These are phyloP conservation scores for Hyperopisus bebe DNA, from an alignment of 2,113 vertebrate species.

Conservation along the genomic window DNA sequence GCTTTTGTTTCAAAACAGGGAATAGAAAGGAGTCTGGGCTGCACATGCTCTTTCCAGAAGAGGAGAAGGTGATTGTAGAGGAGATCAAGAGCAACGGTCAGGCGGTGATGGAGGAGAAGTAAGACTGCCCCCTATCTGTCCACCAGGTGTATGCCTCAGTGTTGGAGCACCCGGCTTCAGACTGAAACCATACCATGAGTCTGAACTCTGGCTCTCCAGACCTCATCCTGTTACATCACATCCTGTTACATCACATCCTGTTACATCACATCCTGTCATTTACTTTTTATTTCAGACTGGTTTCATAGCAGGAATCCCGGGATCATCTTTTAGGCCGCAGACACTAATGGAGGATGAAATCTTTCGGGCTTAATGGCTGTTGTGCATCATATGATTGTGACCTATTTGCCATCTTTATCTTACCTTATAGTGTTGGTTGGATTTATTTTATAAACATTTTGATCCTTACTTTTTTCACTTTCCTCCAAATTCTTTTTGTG, in stretches of 20 bases:
- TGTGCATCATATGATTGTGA: neutral
- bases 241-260: too few relatives aligned
- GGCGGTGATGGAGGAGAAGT: conserved; percentile 96
- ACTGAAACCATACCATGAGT: neutral
- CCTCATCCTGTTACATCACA: neutral
- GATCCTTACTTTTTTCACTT: neutral
- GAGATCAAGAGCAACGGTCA: conserved; percentile 94
- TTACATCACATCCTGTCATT: neutral
- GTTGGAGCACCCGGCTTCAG: neutral
- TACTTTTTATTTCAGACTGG: neutral
- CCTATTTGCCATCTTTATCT: neutral
- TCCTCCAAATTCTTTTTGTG: conserved; percentile 1
- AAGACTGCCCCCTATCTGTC: conserved; percentile 40
- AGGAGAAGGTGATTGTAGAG: conserved; percentile 97
- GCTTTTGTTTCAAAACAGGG: conserved; percentile 68
- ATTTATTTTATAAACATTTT: neutral
- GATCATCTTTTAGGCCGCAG: neutral
- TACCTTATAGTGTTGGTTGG: neutral
- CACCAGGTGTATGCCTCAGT: neutral
- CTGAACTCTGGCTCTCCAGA: neutral
- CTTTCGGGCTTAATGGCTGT: neutral
- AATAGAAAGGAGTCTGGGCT: conserved; percentile 77
- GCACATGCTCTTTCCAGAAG: conserved; percentile 92
- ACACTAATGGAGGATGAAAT: neutral
- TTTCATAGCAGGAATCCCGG: neutral